Conservation (phyloP, 2,888 invertebrate species). For the Clistopyga incitator region DNA sequence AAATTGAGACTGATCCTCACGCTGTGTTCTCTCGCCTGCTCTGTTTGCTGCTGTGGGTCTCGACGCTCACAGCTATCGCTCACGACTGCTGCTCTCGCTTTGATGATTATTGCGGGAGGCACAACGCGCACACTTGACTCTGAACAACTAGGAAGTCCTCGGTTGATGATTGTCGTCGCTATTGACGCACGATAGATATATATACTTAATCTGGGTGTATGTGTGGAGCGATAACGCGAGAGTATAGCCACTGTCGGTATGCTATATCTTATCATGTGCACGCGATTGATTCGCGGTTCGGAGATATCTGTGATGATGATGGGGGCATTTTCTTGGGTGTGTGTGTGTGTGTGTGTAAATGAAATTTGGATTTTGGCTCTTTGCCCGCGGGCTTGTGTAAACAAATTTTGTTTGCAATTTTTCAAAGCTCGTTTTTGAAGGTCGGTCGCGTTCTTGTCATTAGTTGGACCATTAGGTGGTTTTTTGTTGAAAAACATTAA, state of each 20-base stretch:
- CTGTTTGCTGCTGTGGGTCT: neutral
- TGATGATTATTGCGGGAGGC: neutral
- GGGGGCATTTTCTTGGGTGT: neutral
- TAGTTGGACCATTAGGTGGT: no score
- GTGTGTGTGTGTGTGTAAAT: no score
- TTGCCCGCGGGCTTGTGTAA: no score
- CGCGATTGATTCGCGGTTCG: neutral
- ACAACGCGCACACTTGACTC: neutral
- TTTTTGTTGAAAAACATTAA: no score
- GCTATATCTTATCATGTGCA: neutral
- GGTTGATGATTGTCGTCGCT: neutral
- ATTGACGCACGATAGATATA: neutral
- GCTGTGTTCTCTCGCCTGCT: neutral
- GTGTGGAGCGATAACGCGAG: neutral
- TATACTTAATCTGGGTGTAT: neutral
- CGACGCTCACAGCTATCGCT: neutral
- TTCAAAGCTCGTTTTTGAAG: no score
- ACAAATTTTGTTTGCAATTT: no score
- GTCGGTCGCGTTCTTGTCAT: no score
- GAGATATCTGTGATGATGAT: neutral
- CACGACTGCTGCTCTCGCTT: neutral
- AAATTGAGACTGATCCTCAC: slow-evolving; percentile 32
- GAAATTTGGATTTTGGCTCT: no score
- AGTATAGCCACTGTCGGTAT: neutral
- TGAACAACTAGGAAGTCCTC: neutral